Evolutionary conservation across 2,888 invertebrate species (phyloP).

Genomic region (Capitulum mitella): DNA sequence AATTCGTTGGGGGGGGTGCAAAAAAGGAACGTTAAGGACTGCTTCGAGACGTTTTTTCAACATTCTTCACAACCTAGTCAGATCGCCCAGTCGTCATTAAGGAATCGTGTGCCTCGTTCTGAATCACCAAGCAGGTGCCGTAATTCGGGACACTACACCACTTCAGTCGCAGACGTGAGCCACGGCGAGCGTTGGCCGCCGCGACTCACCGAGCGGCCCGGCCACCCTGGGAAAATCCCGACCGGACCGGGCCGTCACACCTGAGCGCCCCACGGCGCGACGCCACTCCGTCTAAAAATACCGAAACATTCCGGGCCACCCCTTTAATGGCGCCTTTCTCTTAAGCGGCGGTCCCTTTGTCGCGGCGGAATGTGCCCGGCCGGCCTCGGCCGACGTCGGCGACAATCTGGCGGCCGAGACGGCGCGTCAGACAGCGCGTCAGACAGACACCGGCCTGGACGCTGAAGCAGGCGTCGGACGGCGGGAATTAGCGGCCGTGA

Average conservation of each 20-base stretch:
- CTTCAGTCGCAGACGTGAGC: too few species aligned
- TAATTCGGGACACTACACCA: too few species aligned
- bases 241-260: not conserved
- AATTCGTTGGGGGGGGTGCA: too few species aligned
- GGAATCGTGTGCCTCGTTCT: too few species aligned
- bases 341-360: constrained; percentile 10
- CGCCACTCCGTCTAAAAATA: constrained; percentile 8
- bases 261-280: not conserved
- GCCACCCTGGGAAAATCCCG: not conserved
- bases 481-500: not conserved
- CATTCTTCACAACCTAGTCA: too few species aligned
- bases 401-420: not conserved
- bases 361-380: not conserved
- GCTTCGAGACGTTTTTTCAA: too few species aligned
- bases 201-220: too few species aligned
- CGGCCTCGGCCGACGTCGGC: not conserved
- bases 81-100: not conserved
- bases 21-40: too few species aligned
- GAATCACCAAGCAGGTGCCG: too few species aligned
- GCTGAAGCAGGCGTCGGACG: too few species aligned
- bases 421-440: not conserved
- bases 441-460: too few species aligned
- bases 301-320: constrained; percentile 12
- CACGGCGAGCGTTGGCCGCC: too few species aligned
- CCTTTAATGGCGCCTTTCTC: constrained; percentile 23